A percentile compares a stretch with the other conserved stretches of the same genome.
Evolutionary conservation across 2,797 vertebrate genomes (phyloP).

Genomic region (Austrolebias charrua): DNA sequence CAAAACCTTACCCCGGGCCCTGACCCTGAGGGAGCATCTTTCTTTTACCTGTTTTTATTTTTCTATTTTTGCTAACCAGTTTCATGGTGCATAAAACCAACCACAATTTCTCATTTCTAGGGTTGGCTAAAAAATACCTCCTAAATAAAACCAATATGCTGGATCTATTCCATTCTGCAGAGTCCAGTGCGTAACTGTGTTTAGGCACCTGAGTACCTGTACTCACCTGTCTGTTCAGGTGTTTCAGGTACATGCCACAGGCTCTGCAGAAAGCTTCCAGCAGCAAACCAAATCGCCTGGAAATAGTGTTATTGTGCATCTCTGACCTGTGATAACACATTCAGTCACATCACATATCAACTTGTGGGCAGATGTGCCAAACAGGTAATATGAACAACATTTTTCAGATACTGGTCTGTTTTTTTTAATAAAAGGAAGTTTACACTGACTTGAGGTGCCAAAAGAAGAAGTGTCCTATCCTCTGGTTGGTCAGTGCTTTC

Average conservation of each 20-base stretch:
- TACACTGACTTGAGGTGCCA: conserved; percentile 82
- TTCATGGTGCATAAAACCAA: too few species aligned
- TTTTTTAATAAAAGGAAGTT: not conserved
- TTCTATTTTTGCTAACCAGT: too few species aligned
- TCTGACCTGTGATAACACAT: conserved; percentile 66
- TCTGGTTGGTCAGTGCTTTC: conserved; percentile 84
- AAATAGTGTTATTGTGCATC: conserved; percentile 84
- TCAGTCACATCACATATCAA: not conserved
- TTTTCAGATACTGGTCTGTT: not conserved
- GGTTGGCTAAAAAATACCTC: too few species aligned
- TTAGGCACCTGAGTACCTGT: not conserved
- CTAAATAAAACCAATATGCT: too few species aligned
- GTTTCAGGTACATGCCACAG: conserved; percentile 85
- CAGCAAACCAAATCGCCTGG: conserved; percentile 79
- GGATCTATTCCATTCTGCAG: too few species aligned
- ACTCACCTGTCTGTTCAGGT: conserved; percentile 78
- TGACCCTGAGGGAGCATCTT: too few species aligned
- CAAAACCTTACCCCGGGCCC: too few species aligned
- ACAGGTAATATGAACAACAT: not conserved
- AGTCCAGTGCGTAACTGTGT: not conserved
- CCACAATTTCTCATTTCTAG: too few species aligned
- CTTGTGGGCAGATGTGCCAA: not conserved
- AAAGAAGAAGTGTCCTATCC: conserved; percentile 86
- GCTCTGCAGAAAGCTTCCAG: conserved; percentile 83
- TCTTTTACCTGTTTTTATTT: too few species aligned